Evolutionary conservation across 2,888 invertebrate genomes (phyloP), one percentile per base, ranked within the genome.

Genomic region (Osmoderma eremita): DNA sequence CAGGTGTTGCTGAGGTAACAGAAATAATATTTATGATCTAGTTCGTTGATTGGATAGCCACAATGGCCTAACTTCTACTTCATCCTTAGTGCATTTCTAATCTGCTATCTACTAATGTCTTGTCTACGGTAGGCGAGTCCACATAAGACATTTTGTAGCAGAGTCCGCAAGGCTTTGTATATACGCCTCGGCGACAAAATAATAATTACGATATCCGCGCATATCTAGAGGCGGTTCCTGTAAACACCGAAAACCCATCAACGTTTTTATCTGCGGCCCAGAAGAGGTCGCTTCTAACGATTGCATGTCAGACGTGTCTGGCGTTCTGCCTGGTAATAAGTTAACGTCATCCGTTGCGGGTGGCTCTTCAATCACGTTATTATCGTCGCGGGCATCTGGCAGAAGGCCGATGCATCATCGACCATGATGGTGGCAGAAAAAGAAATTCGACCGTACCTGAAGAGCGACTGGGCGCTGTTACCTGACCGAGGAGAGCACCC

Each of bases 401-500:
- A 38, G 63, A 53, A 38, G n/a, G n/a, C n/a, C 62, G 58, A 75
- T 70, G 72, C 71, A 72, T 71, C 72, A 51, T 71, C 72, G 41
- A 54, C 73, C 70, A 72, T 73, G 74, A 72, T 75, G 76, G 30
- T 30, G 30, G n/a, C 30, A 5, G 30, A 30, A 30, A 6, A 6
- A 30, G 74, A 75, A 76, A 73, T 75, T 75, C 22, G 58, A 39
- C 3, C 10, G 42, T 74, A 73, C 72, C 74, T 71, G 70, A 20
- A 1, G 13, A 12, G 15, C 53, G 20, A 68, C 70, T 72, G 12
- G 22, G 24, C 30, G 30, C 50, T 51, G 22, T 51, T 77, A 76
- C 74, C 75, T 77, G 75, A 71, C 73, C 71, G 73, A 12, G 17
- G 8, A 71, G 74, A 75, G 75, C 75, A 20, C 76, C 76, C 71